phyloP scores from a whole-genome alignment of 2,888 invertebrate genomes.

The Cephonodes hylas region DNA sequence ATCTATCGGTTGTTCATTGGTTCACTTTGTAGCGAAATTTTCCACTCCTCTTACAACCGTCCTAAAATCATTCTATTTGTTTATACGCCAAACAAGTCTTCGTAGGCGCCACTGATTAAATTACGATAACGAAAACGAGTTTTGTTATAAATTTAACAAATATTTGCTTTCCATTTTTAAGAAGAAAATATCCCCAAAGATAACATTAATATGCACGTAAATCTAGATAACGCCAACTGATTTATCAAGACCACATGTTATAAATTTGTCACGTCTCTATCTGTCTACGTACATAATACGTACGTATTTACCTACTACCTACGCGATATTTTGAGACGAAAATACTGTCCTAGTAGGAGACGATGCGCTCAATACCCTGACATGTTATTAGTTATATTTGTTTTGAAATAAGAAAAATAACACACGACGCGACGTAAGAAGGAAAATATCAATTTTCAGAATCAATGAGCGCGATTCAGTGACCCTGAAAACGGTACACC shows the following conservation, averaged over 20 bases:
- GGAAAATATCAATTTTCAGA: conserved; percentile 17
- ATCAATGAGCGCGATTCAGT: conserved; percentile 21
- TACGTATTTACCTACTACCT: conserved; percentile 19
- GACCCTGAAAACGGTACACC: conserved; percentile 47
- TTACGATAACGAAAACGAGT: conserved; percentile 24
- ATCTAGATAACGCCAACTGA: conserved; percentile 60
- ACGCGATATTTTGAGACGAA: neutral
- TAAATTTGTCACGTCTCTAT: conserved; percentile 62
- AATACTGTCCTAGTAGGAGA: neutral
- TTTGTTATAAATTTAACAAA: conserved; percentile 35
- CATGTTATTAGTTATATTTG: neutral
- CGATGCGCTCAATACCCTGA: neutral
- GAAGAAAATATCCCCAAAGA: conserved; percentile 26
- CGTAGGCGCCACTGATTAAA: conserved; percentile 20
- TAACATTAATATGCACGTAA: conserved; percentile 42
- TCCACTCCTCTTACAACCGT: neutral
- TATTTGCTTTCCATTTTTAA: conserved; percentile 27
- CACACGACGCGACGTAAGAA: neutral
- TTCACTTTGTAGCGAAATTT: neutral
- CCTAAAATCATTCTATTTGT: neutral
- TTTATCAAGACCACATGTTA: conserved; percentile 62
- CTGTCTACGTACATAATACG: conserved; percentile 33
- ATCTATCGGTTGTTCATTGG: neutral
- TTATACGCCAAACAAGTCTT: conserved; percentile 1
- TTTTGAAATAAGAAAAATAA: neutral